Evolutionary conservation across 2,888 invertebrate genomes (phyloP), one percentile per base, ranked within the genome.

Genomic region (Rugalucina vietnamica): DNA sequence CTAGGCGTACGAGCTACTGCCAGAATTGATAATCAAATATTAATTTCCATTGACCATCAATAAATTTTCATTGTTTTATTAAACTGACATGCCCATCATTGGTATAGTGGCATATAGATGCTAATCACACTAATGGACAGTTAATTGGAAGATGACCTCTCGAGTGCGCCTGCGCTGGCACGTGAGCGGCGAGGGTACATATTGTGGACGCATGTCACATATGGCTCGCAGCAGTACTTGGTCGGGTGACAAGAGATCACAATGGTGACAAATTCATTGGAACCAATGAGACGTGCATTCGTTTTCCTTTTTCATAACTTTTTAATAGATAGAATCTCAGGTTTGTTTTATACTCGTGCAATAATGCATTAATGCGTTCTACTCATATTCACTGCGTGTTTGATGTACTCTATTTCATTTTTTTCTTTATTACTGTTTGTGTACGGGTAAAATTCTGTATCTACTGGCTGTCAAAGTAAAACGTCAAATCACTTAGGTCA

Each of bases 201-300:
- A 65, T 65, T 65, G 65, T 21, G 12, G 65, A 65, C 65, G 65
- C 65, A 65, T 34, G 65, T 34, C 65, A 65, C 65, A 65, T 32
- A 34, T 65, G 34, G 65, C 65, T 65, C 65, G 65, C 65, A 65
- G 65, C 65, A 34, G 21, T 65, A 21, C 34, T 34, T 18, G 34
- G 18, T 34, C 65, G 5, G 21, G 65, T 65, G 21, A 65, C 24
- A 34, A 29, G 34, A 34, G 10, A 65, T 34, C 18, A 29, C 18
- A 34, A 4, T 65, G 21, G 34, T 29, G 29, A n/a, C 4, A 18
- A 54, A 54, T 21, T 18, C 54, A 54, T 4, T 21, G 54, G 54
- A 54, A 54, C n/a, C 54, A 54, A 54, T 21, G 21, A 54, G 54
- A 43, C 8, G 10, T 8, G 18, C 8, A 43, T 43, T n/a, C n/a